Evolutionary conservation across 2,797 vertebrate species (phyloP).

Genomic region (Petrocephalus sullivani): DNA sequence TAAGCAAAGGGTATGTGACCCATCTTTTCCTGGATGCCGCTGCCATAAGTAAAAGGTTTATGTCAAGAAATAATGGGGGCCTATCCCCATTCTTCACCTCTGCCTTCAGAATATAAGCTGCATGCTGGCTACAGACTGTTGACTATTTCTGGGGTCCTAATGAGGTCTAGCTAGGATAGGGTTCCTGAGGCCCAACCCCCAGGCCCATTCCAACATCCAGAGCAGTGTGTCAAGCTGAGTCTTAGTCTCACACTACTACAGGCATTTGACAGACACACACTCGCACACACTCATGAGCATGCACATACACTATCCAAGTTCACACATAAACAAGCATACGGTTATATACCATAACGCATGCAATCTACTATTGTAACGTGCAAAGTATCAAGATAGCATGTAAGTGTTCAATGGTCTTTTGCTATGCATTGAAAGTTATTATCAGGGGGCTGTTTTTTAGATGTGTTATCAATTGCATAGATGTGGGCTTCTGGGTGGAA

Average conservation of each 20-base stretch:
- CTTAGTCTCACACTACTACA: not conserved
- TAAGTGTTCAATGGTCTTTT: not conserved
- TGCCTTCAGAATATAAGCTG: not conserved
- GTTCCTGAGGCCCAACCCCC: not conserved
- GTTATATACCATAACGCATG: not conserved
- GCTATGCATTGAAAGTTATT: not conserved
- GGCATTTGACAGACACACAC: not conserved
- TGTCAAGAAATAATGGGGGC: not conserved
- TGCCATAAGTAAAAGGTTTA: not conserved
- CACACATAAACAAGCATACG: not conserved
- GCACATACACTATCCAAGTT: not conserved
- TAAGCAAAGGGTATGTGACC: not conserved
- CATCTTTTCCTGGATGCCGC: not conserved
- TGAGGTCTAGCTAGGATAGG: not conserved
- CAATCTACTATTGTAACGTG: not conserved
- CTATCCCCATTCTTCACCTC: not conserved
- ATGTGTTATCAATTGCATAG: not conserved
- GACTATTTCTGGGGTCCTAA: conserved; percentile 14
- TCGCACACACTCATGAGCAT: not conserved
- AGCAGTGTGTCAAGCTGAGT: not conserved
- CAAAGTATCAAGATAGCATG: not conserved
- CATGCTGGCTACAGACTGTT: not conserved
- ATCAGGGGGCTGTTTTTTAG: not conserved
- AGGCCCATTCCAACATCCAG: not conserved
- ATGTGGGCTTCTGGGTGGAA: not conserved